Evolutionary conservation across 1,140 invertebrate species (phyloP).

Genomic region (Ephestia elutella): DNA sequence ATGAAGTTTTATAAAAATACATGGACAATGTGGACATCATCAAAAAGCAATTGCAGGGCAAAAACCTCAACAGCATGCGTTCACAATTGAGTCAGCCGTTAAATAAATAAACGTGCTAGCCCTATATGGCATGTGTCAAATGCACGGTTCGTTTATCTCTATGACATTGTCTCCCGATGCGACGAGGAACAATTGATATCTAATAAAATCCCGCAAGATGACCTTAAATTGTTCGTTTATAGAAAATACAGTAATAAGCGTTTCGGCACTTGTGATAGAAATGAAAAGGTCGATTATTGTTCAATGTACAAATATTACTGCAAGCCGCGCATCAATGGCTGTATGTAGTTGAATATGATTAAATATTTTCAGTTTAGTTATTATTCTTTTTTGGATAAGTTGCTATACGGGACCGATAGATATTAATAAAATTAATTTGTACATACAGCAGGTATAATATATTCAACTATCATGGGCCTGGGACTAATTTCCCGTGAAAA

Average conservation of each 20-base stretch:
- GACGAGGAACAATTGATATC: background rate
- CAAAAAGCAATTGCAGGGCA: no score
- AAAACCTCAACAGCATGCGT: no score
- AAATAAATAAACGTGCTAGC: background rate
- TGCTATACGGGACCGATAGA: no score
- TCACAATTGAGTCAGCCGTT: background rate
- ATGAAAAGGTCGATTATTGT: background rate
- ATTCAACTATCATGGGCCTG: no score
- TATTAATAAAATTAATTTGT: no score
- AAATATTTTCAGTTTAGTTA: no score
- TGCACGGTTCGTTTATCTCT: background rate
- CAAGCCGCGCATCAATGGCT: background rate
- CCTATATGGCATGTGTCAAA: slow-evolving; percentile 4
- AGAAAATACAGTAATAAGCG: background rate
- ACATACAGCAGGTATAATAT: no score
- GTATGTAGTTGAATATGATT: background rate
- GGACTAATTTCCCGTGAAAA: no score
- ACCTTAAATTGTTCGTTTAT: background rate
- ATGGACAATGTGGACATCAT: no score
- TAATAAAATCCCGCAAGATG: background rate
- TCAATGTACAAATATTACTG: background rate
- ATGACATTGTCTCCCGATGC: background rate
- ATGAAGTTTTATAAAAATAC: no score
- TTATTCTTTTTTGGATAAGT: no score
- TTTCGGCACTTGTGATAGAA: background rate